Evolutionary conservation across 2,113 vertebrate species (phyloP).

Genomic region (Phalacrocorax brasilianus): DNA sequence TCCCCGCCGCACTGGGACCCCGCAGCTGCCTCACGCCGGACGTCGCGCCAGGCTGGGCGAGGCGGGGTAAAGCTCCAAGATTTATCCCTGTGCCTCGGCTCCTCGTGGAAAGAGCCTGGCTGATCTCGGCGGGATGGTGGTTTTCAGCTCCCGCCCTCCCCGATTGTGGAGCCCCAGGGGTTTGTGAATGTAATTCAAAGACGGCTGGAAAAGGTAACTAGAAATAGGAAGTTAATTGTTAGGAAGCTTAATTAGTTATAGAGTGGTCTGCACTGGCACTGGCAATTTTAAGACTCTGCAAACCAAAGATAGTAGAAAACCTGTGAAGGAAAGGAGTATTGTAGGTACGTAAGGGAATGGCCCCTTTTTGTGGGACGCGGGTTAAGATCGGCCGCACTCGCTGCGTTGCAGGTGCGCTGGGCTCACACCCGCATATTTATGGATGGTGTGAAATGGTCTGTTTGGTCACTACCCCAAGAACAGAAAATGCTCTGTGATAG

Average conservation of each 20-base stretch:
- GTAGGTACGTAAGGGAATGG: neutral
- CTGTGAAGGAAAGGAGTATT: no score
- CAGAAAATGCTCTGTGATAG: neutral
- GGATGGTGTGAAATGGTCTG: accelerated
- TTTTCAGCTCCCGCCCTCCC: neutral
- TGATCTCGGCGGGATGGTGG: neutral
- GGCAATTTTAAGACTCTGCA: neutral
- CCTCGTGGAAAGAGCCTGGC: neutral
- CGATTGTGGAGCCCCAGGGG: neutral
- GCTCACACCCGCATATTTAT: no score
- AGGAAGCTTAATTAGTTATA: neutral
- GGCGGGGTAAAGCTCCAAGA: neutral
- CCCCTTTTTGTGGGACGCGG: neutral
- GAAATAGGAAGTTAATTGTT: constrained; percentile 24
- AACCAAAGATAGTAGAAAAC: neutral
- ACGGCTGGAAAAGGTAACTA: constrained; percentile 3
- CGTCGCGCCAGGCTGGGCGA: neutral
- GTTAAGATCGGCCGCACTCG: neutral
- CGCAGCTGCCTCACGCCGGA: accelerated
- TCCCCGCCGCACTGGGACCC: neutral
- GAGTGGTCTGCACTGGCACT: neutral
- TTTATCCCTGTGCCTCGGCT: accelerated
- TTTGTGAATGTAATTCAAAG: neutral
- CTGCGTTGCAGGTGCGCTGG: neutral
- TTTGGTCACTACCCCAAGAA: neutral